phyloP scores from a whole-genome alignment of 2,113 vertebrate species.

The Tetrao urogallus region DNA sequence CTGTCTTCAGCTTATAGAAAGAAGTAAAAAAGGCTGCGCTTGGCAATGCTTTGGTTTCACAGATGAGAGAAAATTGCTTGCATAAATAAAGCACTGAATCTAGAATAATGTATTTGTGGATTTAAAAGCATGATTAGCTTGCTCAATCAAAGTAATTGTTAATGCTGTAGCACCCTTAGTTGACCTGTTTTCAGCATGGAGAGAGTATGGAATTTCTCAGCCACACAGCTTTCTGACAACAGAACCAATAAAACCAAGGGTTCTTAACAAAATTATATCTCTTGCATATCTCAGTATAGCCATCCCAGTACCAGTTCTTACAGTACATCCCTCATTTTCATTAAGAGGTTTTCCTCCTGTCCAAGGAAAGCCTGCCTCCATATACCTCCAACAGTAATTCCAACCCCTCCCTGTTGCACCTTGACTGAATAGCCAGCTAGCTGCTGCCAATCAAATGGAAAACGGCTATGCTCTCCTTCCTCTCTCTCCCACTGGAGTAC shows the following conservation, averaged over 20 bases:
- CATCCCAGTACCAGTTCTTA: not conserved
- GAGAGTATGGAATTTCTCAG: not conserved
- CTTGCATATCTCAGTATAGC: not conserved
- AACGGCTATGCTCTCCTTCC: not conserved
- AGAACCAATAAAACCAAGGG: not conserved
- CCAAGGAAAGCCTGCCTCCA: not conserved
- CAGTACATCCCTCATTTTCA: not conserved
- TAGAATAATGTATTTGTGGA: not conserved
- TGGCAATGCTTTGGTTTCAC: not conserved
- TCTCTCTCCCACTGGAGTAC: not conserved
- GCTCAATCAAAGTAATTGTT: not conserved
- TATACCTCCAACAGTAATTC: not conserved
- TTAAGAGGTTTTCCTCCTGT: not conserved
- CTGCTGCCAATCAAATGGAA: not conserved
- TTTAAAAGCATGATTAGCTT: not conserved
- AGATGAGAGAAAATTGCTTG: not conserved
- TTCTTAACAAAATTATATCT: not conserved
- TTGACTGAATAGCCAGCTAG: not conserved
- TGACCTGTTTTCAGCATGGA: not conserved
- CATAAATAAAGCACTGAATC: not conserved
- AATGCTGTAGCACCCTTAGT: not conserved
- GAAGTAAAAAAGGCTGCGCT: not conserved
- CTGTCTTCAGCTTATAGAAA: not conserved
- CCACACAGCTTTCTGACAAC: not conserved
- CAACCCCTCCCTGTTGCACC: not conserved